A percentile compares a stretch with the other conserved stretches of the same genome.
Evolutionary conservation across 2,113 vertebrate species (phyloP).

Genomic region (Pionites leucogaster): DNA sequence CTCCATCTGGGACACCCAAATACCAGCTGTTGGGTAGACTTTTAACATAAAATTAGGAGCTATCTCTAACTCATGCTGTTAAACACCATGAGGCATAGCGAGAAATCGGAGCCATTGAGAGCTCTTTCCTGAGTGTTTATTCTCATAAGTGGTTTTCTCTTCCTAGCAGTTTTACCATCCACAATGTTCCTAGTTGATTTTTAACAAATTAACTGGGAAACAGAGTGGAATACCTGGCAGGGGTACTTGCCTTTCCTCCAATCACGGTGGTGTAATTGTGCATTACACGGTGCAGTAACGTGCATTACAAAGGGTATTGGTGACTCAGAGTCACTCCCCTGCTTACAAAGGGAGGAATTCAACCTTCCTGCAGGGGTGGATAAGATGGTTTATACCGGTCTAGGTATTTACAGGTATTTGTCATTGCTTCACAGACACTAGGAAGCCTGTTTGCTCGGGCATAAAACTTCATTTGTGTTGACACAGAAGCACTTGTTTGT

Average conservation of each 20-base stretch:
- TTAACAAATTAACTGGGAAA: constrained; percentile 29
- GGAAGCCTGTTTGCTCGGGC: constrained; percentile 32
- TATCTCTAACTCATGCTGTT: not conserved
- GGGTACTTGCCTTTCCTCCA: not conserved
- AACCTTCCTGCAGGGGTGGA: not conserved
- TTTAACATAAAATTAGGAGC: not conserved
- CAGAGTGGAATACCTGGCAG: not conserved
- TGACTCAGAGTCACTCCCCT: not conserved
- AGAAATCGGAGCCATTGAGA: not conserved
- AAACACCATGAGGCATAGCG: not conserved
- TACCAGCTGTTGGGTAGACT: not conserved
- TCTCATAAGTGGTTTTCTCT: not conserved
- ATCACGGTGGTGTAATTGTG: not conserved
- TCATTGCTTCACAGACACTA: not conserved
- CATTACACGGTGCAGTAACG: fast-evolving
- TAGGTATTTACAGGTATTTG: not conserved
- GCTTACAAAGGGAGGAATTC: constrained; percentile 8
- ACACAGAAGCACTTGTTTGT: not conserved
- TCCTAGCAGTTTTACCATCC: not conserved
- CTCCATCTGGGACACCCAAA: not conserved
- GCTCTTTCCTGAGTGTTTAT: not conserved
- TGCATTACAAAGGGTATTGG: not conserved
- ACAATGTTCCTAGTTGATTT: not conserved
- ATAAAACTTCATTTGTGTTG: not conserved
- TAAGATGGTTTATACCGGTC: not conserved